Percentiles rank a stretch among this genome's conserved stretches.
These are phyloP conservation scores for Bellardia bayeri DNA, from an alignment of 2,888 invertebrate genomes.

Conservation along the genomic window DNA sequence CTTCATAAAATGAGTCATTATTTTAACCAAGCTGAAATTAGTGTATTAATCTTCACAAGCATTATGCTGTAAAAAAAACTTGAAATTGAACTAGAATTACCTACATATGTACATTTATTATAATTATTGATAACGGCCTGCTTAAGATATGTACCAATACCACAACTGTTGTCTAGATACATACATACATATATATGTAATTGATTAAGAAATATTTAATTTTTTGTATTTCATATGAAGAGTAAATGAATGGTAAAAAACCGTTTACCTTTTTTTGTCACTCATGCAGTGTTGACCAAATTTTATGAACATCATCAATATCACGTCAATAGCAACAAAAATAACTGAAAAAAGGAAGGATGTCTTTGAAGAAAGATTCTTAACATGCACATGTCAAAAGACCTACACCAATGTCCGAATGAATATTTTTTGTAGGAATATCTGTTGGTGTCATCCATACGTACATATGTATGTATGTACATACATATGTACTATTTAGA, in stretches of 20 bases:
- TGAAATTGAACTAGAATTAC: no score
- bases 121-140: no score
- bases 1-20: no score
- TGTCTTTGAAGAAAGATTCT: constrained; percentile 29
- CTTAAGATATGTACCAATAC: not conserved
- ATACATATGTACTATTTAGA: not conserved
- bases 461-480: not conserved
- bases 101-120: no score
- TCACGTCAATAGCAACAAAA: constrained; percentile 22
- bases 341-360: constrained; percentile 24
- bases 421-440: not conserved
- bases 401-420: constrained; percentile 81
- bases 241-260: not conserved
- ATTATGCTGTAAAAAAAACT: no score
- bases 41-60: no score
- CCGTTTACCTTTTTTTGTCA: constrained; percentile 33
- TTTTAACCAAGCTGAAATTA: no score
- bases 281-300: constrained; percentile 69
- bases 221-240: not conserved
- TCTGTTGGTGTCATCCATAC: constrained; percentile 22
- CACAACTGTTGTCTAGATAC: not conserved
- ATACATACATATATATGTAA: not conserved
- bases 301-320: constrained; percentile 27
- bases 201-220: constrained; percentile 13
- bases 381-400: constrained; percentile 61